Percentiles rank a stretch among this genome's conserved stretches.
These are phyloP conservation scores for Bujurquina vittata DNA, from an alignment of 2,113 vertebrate genomes.

Conservation along the genomic window DNA sequence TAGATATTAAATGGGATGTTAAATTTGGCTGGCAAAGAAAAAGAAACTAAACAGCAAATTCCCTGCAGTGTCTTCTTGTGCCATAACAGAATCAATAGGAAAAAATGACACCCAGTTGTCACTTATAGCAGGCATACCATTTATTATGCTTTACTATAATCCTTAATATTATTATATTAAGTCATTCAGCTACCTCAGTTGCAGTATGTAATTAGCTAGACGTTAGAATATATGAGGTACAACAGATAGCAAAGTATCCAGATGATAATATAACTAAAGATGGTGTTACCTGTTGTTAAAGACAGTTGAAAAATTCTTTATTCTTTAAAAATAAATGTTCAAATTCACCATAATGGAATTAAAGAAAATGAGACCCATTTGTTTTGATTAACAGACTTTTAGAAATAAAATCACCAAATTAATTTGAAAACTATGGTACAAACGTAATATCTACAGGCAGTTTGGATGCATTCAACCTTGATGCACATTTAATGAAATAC, in stretches of 20 bases:
- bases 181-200: neutral
- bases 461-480: neutral
- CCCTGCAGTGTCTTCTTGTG: neutral
- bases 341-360: neutral
- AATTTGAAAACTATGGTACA: neutral
- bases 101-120: fast-evolving
- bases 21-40: too few species aligned
- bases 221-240: neutral
- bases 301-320: neutral
- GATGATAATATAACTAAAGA: neutral
- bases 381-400: neutral
- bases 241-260: neutral
- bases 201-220: neutral
- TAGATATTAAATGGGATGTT: too few species aligned
- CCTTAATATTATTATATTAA: neutral
- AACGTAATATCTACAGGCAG: neutral
- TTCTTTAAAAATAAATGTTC: neutral
- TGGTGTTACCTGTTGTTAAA: neutral
- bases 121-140: neutral
- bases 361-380: neutral
- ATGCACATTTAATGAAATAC: neutral
- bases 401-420: neutral
- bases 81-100: neutral
- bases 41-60: neutral
- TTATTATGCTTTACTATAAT: neutral